A percentile compares a stretch with the other conserved stretches of the same genome.
Conservation (phyloP, 2,113 vertebrate genomes). For the Carlito syrichta region DNA sequence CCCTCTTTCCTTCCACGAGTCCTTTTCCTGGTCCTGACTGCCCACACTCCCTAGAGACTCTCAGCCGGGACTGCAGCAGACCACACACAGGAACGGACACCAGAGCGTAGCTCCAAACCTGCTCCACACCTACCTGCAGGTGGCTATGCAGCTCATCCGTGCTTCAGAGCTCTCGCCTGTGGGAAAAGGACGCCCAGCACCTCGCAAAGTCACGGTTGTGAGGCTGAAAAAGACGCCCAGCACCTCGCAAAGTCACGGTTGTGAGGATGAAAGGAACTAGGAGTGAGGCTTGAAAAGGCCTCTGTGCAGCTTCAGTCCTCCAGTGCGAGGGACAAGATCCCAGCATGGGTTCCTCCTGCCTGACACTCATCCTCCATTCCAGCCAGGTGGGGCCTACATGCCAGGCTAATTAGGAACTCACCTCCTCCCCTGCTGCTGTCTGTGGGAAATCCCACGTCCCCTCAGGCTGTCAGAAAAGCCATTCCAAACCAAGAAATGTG, state of each 20-base stretch:
- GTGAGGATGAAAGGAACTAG: no score
- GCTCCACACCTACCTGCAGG: background rate
- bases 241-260: background rate
- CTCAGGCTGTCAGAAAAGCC: background rate
- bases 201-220: background rate
- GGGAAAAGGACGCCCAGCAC: rapidly evolving
- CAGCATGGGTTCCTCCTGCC: background rate
- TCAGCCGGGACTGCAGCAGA: background rate
- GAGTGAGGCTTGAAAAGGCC: no score
- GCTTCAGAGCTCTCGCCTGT: background rate
- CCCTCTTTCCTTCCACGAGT: background rate
- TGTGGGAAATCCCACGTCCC: background rate
- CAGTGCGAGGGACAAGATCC: rapidly evolving
- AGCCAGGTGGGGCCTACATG: background rate
- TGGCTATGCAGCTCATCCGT: background rate
- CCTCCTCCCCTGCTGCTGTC: background rate
- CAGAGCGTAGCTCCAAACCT: background rate
- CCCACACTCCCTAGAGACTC: background rate
- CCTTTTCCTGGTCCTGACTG: background rate
- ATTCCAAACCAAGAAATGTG: background rate
- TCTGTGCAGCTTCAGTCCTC: background rate
- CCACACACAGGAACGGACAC: rapidly evolving
- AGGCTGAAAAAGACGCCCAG: no score
- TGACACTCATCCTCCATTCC: background rate
- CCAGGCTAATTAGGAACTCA: background rate